Evolutionary conservation across 1,140 invertebrate species (phyloP).

Genomic region (Hyles euphorbiae): DNA sequence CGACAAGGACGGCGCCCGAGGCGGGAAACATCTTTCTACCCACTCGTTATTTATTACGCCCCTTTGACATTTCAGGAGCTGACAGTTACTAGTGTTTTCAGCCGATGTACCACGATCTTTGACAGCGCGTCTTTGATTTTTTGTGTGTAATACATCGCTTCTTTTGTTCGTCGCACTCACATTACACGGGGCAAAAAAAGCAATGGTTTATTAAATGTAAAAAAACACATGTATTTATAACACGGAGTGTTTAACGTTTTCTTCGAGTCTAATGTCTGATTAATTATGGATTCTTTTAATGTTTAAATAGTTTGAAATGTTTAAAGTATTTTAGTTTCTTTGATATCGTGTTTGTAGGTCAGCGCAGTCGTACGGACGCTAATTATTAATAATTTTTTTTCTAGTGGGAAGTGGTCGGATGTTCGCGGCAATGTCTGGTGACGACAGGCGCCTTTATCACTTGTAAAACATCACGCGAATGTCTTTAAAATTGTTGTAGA

Average conservation of each 20-base stretch:
- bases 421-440: too few relatives aligned
- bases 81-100: constrained; percentile 64
- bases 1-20: constrained; percentile 27
- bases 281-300: constrained; percentile 8
- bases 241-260: constrained; percentile 22
- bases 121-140: not conserved
- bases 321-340: constrained; percentile 6
- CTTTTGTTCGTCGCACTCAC: constrained; percentile 25
- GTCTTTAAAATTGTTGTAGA: too few relatives aligned
- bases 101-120: constrained; percentile 36
- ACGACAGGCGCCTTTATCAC: too few relatives aligned
- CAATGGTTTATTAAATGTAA: constrained; percentile 50
- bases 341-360: constrained; percentile 8
- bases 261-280: constrained; percentile 11
- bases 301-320: constrained; percentile 5
- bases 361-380: not conserved
- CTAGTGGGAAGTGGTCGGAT: too few relatives aligned
- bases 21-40: constrained; percentile 59
- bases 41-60: constrained; percentile 47
- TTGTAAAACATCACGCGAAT: too few relatives aligned
- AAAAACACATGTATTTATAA: constrained; percentile 19
- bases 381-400: not conserved
- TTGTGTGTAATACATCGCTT: constrained; percentile 34
- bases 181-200: constrained; percentile 40
- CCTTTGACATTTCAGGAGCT: constrained; percentile 50